phyloP scores from a whole-genome alignment of 2,113 vertebrate species.

The Odontophorus gujanensis region DNA sequence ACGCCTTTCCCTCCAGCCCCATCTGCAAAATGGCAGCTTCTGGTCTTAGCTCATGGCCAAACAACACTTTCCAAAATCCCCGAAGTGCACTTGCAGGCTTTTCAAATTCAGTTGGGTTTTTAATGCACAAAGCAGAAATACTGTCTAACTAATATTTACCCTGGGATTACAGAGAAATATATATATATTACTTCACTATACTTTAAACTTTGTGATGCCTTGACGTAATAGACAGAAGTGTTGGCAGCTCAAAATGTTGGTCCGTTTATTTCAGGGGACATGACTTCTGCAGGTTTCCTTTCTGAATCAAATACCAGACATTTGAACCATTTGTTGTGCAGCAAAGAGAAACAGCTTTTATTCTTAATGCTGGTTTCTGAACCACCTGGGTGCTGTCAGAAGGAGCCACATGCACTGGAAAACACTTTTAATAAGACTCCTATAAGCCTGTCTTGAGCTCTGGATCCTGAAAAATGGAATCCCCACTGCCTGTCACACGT shows the following conservation, averaged over 20 bases:
- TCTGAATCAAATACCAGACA: slow-evolving; percentile 73
- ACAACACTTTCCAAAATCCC: slow-evolving; percentile 77
- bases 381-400: slow-evolving; percentile 73
- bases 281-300: slow-evolving; percentile 70
- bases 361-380: slow-evolving; percentile 67
- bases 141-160: slow-evolving; percentile 84
- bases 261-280: slow-evolving; percentile 66
- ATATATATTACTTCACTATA: slow-evolving; percentile 65
- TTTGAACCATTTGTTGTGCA: slow-evolving; percentile 62
- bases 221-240: slow-evolving; percentile 79
- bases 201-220: slow-evolving; percentile 77
- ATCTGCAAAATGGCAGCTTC: slow-evolving; percentile 81
- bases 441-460: slow-evolving; percentile 63
- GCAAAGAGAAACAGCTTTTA: slow-evolving; percentile 65
- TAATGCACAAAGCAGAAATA: slow-evolving; percentile 84
- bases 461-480: slow-evolving; percentile 48
- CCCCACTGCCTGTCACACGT: not conserved
- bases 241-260: slow-evolving; percentile 73
- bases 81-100: slow-evolving; percentile 81
- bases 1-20: slow-evolving; percentile 80
- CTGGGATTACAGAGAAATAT: slow-evolving; percentile 78
- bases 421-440: slow-evolving; percentile 65
- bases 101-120: slow-evolving; percentile 75
- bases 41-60: slow-evolving; percentile 75
- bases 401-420: slow-evolving; percentile 45